Evolutionary conservation across 1,140 invertebrate species (phyloP).

Genomic region (Neomicropteryx cornuta): DNA sequence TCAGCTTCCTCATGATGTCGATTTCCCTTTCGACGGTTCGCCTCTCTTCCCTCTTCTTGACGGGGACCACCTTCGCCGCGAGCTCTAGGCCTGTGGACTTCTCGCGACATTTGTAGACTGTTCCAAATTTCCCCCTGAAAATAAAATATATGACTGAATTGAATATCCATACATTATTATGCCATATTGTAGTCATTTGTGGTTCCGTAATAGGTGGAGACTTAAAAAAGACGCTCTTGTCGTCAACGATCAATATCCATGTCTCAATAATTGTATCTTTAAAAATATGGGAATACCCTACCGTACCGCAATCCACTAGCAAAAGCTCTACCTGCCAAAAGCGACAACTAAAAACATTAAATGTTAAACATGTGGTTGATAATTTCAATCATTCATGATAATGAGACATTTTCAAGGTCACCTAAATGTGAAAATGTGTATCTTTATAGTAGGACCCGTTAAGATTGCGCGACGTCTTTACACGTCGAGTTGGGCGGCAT

Average conservation of each 20-base stretch:
- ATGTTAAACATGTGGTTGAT: no score
- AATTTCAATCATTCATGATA: no score
- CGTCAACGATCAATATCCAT: background rate
- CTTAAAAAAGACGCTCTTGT: background rate
- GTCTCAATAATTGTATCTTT: background rate
- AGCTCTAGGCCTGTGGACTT: constrained; percentile 67
- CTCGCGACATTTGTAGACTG: constrained; percentile 86
- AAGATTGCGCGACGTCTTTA: no score
- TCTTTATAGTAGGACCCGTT: background rate
- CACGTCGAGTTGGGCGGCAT: background rate
- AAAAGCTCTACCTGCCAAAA: background rate
- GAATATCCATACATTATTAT: background rate
- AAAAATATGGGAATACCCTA: background rate
- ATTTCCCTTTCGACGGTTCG: constrained; percentile 90
- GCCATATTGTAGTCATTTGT: background rate
- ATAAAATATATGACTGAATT: constrained; percentile 13
- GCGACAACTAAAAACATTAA: background rate
- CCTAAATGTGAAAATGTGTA: background rate
- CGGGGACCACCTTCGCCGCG: constrained; percentile 89
- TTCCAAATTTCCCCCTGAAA: constrained; percentile 94
- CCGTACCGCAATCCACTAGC: background rate
- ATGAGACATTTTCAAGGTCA: no score
- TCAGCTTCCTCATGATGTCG: constrained; percentile 88
- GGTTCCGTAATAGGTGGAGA: background rate
- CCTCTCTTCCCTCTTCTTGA: constrained; percentile 73